Conservation (phyloP, 2,888 invertebrate genomes). For the Petrolisthes cinctipes region DNA sequence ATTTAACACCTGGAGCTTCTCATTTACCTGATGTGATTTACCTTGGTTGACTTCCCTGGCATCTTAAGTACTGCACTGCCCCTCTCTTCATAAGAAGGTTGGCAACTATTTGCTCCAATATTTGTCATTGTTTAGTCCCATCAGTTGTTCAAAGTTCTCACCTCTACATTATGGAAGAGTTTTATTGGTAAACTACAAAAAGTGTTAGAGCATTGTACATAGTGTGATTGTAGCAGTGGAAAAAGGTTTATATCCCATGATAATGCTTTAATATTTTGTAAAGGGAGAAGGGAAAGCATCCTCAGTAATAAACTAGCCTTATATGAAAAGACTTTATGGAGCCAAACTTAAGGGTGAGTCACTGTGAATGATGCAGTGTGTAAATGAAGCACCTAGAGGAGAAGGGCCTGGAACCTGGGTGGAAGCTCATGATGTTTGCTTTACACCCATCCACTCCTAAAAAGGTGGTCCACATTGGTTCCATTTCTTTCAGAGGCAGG, state of each 20-base stretch:
- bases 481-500: constrained; percentile 25
- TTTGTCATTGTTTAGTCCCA: too few relatives aligned
- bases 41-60: constrained; percentile 46
- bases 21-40: constrained; percentile 32
- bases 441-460: not conserved
- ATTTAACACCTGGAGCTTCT: too few relatives aligned
- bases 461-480: constrained; percentile 20
- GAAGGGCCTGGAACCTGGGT: constrained; percentile 27
- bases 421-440: constrained; percentile 4
- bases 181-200: too few relatives aligned
- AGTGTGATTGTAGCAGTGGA: not conserved
- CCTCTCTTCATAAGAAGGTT: constrained; percentile 10
- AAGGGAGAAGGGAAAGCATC: not conserved
- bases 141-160: too few relatives aligned
- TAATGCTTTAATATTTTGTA: constrained; percentile 11
- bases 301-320: constrained; percentile 17
- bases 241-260: constrained; percentile 10
- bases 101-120: too few relatives aligned
- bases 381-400: constrained; percentile 43
- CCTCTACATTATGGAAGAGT: too few relatives aligned
- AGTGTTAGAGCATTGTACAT: not conserved
- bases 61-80: constrained; percentile 24
- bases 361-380: constrained; percentile 42
- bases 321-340: constrained; percentile 22
- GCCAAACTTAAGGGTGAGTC: constrained; percentile 46